Evolutionary conservation across 2,113 vertebrate genomes (phyloP).

Genomic region (Daphoenositta chrysoptera): DNA sequence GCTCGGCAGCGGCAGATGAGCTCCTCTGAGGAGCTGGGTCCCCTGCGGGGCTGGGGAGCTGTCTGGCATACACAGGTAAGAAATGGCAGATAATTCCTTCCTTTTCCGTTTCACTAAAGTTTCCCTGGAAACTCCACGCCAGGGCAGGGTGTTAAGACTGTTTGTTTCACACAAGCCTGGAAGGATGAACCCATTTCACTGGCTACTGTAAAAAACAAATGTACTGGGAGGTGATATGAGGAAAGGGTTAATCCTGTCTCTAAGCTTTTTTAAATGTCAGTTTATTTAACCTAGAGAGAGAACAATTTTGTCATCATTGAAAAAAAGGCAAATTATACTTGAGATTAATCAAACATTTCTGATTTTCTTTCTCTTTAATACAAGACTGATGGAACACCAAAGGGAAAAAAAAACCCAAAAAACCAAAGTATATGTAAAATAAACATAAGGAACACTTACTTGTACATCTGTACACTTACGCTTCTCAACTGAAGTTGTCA

Average conservation of each 20-base stretch:
- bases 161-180: neutral
- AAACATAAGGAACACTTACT: neutral
- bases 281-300: neutral
- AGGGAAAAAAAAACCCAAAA: accelerated
- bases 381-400: neutral
- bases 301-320: neutral
- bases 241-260: neutral
- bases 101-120: neutral
- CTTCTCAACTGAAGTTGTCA: neutral
- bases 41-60: neutral
- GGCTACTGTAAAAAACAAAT: neutral
- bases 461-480: neutral
- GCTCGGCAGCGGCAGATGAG: neutral
- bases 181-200: neutral
- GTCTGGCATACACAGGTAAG: neutral
- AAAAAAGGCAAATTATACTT: neutral
- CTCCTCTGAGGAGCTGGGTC: neutral
- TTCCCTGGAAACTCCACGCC: neutral
- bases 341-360: neutral
- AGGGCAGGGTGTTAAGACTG: neutral
- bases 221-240: neutral
- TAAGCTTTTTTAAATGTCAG: neutral
- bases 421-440: neutral
- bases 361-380: neutral
- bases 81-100: neutral